Percentiles rank a stretch among this genome's conserved stretches.
These are phyloP conservation scores for Psix sp. DNA, from an alignment of 1,140 invertebrate species.

Conservation along the genomic window DNA sequence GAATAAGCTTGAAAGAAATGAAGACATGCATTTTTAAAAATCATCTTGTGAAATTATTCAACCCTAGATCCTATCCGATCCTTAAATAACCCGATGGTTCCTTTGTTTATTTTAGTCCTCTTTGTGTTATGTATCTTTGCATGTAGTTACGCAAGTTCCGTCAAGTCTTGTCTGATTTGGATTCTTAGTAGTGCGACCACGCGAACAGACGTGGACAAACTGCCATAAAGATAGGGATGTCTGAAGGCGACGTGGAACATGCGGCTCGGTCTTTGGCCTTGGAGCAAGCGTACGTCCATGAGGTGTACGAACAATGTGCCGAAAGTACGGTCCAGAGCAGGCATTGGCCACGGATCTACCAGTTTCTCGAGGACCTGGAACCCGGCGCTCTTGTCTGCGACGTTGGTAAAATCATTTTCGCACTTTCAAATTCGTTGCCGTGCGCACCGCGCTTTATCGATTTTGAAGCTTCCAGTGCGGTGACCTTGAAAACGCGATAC, in stretches of 20 bases:
- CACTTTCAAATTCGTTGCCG: too few relatives aligned
- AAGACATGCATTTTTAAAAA: slow-evolving; percentile 15
- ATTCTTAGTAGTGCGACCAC: slow-evolving; percentile 65
- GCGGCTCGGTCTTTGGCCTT: slow-evolving; percentile 87
- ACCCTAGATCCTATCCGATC: too few relatives aligned
- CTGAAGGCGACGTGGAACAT: slow-evolving; percentile 79
- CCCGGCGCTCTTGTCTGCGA: slow-evolving; percentile 95
- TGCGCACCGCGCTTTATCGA: too few relatives aligned
- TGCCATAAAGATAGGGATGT: slow-evolving; percentile 71
- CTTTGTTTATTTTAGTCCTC: too few relatives aligned
- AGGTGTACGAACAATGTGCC: slow-evolving; percentile 93
- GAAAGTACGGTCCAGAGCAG: slow-evolving; percentile 82
- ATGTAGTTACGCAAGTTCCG: background rate
- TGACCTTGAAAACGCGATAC: too few relatives aligned
- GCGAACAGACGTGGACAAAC: slow-evolving; percentile 66
- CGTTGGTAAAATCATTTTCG: slow-evolving; percentile 82
- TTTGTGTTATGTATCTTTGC: too few relatives aligned
- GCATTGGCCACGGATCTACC: slow-evolving; percentile 89
- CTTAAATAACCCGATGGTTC: too few relatives aligned
- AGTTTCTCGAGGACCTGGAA: slow-evolving; percentile 91
- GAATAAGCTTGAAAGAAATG: slow-evolving; percentile 25
- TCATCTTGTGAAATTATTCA: too few relatives aligned
- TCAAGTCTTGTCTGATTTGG: too few relatives aligned
- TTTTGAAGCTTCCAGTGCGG: too few relatives aligned
- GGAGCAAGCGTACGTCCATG: slow-evolving; percentile 95